Conservation (phyloP, 1,140 invertebrate species). For the Drosophila aff. region DNA sequence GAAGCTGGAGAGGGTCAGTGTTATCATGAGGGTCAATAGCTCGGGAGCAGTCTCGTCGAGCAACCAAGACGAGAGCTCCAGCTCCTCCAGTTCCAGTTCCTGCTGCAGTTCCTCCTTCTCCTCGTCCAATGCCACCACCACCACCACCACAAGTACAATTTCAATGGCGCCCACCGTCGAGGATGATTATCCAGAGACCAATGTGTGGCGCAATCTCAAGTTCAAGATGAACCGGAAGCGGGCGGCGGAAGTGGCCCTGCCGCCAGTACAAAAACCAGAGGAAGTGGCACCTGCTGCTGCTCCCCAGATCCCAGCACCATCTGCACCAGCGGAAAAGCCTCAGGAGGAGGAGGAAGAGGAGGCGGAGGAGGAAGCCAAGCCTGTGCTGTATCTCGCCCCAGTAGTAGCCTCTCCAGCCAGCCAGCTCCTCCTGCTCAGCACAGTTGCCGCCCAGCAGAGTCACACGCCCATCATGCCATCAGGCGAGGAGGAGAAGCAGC, state of each 20-base stretch:
- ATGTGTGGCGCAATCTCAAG: slow-evolving; percentile 90
- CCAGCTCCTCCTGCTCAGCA: slow-evolving; percentile 68
- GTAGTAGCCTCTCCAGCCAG: slow-evolving; percentile 22
- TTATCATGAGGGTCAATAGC: slow-evolving; percentile 93
- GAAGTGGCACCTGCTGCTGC: slow-evolving; percentile 8
- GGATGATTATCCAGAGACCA: slow-evolving; percentile 85
- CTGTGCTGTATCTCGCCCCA: slow-evolving; percentile 29
- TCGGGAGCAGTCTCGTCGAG: slow-evolving; percentile 86
- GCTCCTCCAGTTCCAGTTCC: slow-evolving; percentile 47
- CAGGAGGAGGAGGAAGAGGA: slow-evolving; percentile 1
- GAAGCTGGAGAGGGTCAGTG: slow-evolving; percentile 86
- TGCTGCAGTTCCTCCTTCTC: slow-evolving; percentile 37
- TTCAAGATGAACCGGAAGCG: slow-evolving; percentile 90
- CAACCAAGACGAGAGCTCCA: slow-evolving; percentile 51
- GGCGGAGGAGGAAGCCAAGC: slow-evolving; percentile 10
- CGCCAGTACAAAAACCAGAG: slow-evolving; percentile 34
- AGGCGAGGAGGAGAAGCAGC: slow-evolving; percentile 12
- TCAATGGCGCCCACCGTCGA: slow-evolving; percentile 40
- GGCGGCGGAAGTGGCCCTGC: slow-evolving; percentile 62
- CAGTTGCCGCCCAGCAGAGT: slow-evolving; percentile 53
- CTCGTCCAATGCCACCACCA: slow-evolving; percentile 11
- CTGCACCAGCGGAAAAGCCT: slow-evolving; percentile 8
- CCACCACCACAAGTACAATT: slow-evolving; percentile 32
- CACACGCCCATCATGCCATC: slow-evolving; percentile 22
- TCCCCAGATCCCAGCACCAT: slow-evolving; percentile 4